phyloP scores from a whole-genome alignment of 2,797 vertebrate genomes.

The Zenarchopterus dispar region DNA sequence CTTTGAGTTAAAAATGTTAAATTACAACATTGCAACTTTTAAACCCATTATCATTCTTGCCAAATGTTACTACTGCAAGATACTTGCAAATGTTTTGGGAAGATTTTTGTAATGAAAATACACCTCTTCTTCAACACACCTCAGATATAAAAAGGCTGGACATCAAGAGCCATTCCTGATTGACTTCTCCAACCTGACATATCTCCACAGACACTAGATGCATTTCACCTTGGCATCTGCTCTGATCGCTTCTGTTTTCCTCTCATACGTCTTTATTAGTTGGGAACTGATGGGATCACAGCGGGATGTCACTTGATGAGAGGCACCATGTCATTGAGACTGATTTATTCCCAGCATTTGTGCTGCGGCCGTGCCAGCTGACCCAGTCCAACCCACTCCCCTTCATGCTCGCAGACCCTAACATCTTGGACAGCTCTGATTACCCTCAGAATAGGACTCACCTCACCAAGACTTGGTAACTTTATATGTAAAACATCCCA shows the following conservation, averaged over 20 bases:
- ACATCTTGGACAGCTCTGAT: slow-evolving; percentile 60
- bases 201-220: slow-evolving; percentile 72
- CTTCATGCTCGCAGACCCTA: slow-evolving; percentile 34
- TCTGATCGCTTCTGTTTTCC: slow-evolving; percentile 76
- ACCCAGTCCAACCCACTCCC: slow-evolving; percentile 59
- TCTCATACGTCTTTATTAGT: slow-evolving; percentile 82
- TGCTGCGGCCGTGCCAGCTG: slow-evolving; percentile 74
- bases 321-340: slow-evolving; percentile 78
- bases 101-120: no score
- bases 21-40: no score
- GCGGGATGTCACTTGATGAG: slow-evolving; percentile 81
- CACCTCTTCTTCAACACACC: no score
- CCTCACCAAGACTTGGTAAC: slow-evolving; percentile 62
- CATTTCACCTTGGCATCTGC: slow-evolving; percentile 80
- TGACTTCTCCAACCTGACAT: slow-evolving; percentile 58
- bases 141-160: not conserved
- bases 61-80: no score
- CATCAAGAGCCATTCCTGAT: slow-evolving; percentile 41
- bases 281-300: slow-evolving; percentile 77
- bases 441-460: slow-evolving; percentile 71
- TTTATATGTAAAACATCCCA: slow-evolving; percentile 57
- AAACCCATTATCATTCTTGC: no score
- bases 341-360: slow-evolving; percentile 83
- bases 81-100: no score
- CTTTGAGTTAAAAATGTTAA: no score